phyloP scores from a whole-genome alignment of 2,797 vertebrate species.

The Adelosebastes latens region DNA sequence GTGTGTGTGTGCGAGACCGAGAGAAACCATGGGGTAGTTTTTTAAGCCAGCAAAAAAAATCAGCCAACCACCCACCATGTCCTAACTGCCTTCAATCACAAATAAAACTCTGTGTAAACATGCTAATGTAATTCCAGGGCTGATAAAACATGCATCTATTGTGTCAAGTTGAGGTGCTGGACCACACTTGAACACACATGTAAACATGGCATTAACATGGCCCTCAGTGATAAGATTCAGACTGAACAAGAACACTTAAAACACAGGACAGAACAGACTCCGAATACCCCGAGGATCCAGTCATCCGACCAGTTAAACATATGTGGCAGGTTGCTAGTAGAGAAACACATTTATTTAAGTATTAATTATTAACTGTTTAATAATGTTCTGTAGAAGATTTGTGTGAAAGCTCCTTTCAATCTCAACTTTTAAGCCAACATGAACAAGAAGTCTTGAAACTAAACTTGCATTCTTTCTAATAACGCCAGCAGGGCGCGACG shows the following conservation, averaged over 20 bases:
- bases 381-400: background rate
- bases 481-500: too few relatives aligned
- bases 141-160: background rate
- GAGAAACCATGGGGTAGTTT: background rate
- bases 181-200: background rate
- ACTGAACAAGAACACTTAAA: background rate
- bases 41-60: slow-evolving; percentile 7
- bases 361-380: background rate
- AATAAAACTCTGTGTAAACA: slow-evolving; percentile 2
- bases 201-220: background rate
- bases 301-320: background rate
- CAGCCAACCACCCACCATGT: background rate
- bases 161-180: background rate
- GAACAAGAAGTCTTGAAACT: too few relatives aligned
- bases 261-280: background rate
- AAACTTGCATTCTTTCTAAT: accelerated
- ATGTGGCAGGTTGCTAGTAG: background rate
- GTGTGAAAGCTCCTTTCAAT: background rate
- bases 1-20: background rate
- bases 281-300: background rate
- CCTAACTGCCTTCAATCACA: background rate
- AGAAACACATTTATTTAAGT: background rate
- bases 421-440: background rate
- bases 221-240: background rate
- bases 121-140: background rate